These are phyloP conservation scores for Anhinga anhinga DNA, from an alignment of 2,113 vertebrate species.

Conservation along the genomic window DNA sequence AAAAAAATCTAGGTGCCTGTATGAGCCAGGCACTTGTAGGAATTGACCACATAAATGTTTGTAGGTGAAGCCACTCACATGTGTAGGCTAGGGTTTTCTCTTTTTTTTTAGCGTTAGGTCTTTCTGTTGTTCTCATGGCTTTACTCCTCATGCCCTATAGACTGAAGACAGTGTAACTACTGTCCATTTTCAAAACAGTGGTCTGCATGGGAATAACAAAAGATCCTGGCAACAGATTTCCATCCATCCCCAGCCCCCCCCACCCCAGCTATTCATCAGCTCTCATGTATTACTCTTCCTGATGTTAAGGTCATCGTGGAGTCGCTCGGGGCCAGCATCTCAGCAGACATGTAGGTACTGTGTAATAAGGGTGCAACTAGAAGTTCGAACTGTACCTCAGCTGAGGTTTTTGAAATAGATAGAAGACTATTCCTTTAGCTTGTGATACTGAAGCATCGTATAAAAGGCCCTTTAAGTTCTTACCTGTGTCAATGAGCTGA, in stretches of 20 bases:
- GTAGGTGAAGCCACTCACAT: background rate
- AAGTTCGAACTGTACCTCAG: background rate
- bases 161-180: background rate
- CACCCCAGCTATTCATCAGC: background rate
- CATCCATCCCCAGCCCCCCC: too few species aligned
- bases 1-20: background rate
- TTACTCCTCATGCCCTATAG: background rate
- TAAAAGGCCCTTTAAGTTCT: background rate
- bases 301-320: background rate
- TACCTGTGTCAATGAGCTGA: background rate
- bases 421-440: background rate
- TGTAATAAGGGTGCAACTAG: background rate
- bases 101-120: background rate
- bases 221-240: background rate
- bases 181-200: background rate
- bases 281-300: background rate
- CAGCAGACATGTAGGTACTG: background rate
- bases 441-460: background rate
- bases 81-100: background rate
- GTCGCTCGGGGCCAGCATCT: background rate
- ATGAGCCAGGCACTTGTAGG: background rate
- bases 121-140: background rate
- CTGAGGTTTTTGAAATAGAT: background rate
- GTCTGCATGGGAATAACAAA: background rate
- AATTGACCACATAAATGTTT: background rate